These are phyloP conservation scores for Mesoligia furuncula DNA, from an alignment of 2,888 invertebrate genomes.

Conservation along the genomic window DNA sequence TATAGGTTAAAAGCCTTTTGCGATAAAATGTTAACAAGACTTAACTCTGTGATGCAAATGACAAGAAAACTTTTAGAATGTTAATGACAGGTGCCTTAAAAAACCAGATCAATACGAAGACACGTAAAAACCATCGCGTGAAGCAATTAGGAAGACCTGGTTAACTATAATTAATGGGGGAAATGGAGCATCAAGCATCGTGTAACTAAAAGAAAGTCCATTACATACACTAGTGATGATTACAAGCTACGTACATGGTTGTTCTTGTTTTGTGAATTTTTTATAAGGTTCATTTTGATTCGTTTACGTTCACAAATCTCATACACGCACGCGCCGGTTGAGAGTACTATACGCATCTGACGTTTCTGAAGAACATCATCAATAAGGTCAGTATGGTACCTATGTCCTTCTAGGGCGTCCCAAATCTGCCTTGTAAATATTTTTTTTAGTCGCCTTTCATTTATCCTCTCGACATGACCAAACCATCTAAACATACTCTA, in stretches of 20 bases:
- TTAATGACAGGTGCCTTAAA: slow-evolving; percentile 18
- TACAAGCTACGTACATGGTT: slow-evolving; percentile 19
- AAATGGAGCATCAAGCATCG: slow-evolving; percentile 56
- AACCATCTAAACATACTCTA: neutral
- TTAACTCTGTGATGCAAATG: neutral
- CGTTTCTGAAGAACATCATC: neutral
- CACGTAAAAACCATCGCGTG: slow-evolving; percentile 21
- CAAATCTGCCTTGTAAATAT: neutral
- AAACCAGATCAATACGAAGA: slow-evolving; percentile 19
- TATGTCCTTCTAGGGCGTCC: neutral
- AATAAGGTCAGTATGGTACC: neutral
- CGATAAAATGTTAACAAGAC: slow-evolving; percentile 1
- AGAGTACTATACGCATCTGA: neutral
- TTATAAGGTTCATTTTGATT: slow-evolving; percentile 4
- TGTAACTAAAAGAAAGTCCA: slow-evolving; percentile 58
- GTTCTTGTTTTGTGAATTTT: slow-evolving; percentile 26
- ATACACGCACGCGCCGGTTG: neutral
- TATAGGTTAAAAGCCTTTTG: neutral
- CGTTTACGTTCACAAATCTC: neutral
- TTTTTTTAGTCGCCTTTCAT: neutral
- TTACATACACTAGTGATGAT: slow-evolving; percentile 47
- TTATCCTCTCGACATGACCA: neutral
- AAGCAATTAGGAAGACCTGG: slow-evolving; percentile 53
- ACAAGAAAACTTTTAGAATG: slow-evolving; percentile 7
- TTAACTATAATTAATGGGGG: slow-evolving; percentile 50